Conservation (phyloP, 2,888 invertebrate genomes). For the Anagyrus pseudococci region DNA sequence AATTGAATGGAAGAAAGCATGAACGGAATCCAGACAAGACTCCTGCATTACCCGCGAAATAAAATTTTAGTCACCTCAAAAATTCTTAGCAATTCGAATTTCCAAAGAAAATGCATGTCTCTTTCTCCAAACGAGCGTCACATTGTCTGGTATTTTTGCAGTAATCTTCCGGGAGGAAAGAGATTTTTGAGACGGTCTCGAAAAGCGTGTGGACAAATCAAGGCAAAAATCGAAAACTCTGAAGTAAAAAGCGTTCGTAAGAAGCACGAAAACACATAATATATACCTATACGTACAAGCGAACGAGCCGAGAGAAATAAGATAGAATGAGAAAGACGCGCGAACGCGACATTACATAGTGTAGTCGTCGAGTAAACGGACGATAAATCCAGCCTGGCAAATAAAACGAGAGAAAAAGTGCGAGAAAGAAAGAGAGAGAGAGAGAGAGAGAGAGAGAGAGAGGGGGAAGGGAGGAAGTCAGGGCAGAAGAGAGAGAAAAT, state of each 20-base stretch:
- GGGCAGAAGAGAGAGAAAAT: too few species aligned
- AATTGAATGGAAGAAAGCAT: too few species aligned
- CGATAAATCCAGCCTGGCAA: slow-evolving; percentile 50
- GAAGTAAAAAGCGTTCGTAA: not conserved
- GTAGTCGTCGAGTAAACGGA: slow-evolving; percentile 49
- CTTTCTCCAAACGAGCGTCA: too few species aligned
- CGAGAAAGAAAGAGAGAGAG: not conserved
- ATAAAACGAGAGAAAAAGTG: slow-evolving; percentile 45
- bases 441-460: not conserved
- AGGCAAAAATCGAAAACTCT: slow-evolving; percentile 14
- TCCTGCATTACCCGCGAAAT: too few species aligned
- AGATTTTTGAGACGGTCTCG: slow-evolving; percentile 9
- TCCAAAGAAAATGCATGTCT: too few species aligned
- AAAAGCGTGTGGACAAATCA: slow-evolving; percentile 19
- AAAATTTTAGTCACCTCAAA: too few species aligned
- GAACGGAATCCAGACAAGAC: too few species aligned
- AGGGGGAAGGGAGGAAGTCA: slow-evolving; percentile 5
- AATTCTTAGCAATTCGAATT: too few species aligned
- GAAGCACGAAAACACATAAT: slow-evolving; percentile 32
- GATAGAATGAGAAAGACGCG: slow-evolving; percentile 12
- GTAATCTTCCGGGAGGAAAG: not conserved
- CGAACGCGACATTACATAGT: slow-evolving; percentile 30
- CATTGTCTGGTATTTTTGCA: too few species aligned
- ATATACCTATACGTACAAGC: too few species aligned
- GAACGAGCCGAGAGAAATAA: slow-evolving; percentile 25